Percentiles rank a stretch among this genome's conserved stretches.
Evolutionary conservation across 2,797 vertebrate genomes (phyloP).

Genomic region (Hoplostethus atlanticus): DNA sequence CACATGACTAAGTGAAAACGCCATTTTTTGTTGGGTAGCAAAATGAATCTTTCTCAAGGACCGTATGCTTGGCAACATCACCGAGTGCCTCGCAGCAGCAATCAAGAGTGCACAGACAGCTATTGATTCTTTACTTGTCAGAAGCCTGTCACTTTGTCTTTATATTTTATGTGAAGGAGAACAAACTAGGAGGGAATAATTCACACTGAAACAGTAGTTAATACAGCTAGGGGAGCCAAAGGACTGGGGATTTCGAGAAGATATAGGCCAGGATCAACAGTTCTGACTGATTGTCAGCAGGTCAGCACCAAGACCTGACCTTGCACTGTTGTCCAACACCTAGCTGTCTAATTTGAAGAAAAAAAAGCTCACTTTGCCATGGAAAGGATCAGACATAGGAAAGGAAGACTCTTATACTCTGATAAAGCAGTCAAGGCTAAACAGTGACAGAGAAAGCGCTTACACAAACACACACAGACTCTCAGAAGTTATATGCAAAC

Average conservation of each 20-base stretch:
- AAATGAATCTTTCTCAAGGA: too few relatives aligned
- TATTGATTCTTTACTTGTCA: too few relatives aligned
- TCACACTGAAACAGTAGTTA: constrained; percentile 6
- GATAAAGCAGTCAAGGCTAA: background rate
- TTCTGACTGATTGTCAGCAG: constrained; percentile 22
- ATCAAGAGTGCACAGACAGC: too few relatives aligned
- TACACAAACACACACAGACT: background rate
- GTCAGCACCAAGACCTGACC: constrained; percentile 7
- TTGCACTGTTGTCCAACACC: constrained; percentile 16
- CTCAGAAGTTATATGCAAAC: background rate
- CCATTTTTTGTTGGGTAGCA: too few relatives aligned
- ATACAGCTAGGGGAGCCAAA: background rate
- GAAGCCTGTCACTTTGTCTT: background rate
- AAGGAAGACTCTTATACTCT: background rate
- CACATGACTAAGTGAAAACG: too few relatives aligned
- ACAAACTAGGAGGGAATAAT: too few relatives aligned
- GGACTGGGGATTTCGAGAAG: background rate
- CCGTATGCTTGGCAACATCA: too few relatives aligned
- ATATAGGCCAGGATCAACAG: constrained; percentile 1
- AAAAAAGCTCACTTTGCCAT: constrained; percentile 1
- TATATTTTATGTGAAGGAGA: background rate
- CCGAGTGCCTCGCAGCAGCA: too few relatives aligned
- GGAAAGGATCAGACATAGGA: constrained; percentile 2
- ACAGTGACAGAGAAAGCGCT: background rate
- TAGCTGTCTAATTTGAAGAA: constrained; percentile 17